Evolutionary conservation across 2,888 invertebrate genomes (phyloP).

Genomic region (Corythucha ciliata): DNA sequence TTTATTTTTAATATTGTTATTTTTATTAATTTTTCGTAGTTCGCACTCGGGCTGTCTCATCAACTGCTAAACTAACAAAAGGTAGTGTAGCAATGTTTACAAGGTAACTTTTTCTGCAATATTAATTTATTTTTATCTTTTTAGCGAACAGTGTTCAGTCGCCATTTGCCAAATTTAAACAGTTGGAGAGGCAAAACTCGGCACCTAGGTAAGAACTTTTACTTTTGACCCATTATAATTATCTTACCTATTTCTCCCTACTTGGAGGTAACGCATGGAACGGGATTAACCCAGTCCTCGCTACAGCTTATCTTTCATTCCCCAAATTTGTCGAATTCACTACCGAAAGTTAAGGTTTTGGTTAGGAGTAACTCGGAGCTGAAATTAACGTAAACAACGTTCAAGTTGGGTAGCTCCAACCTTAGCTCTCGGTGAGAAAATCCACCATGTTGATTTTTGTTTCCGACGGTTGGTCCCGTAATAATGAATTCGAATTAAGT

Average conservation of each 20-base stretch:
- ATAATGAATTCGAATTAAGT: no score
- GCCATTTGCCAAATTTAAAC: constrained; percentile 84
- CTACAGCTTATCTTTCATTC: no score
- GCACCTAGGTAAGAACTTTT: constrained; percentile 62
- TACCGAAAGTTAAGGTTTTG: no score
- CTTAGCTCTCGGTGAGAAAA: no score
- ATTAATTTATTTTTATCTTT: constrained; percentile 29
- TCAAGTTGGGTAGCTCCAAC: no score
- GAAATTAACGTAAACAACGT: no score
- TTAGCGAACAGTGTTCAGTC: constrained; percentile 59
- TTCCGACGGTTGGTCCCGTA: no score
- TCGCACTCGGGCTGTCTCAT: constrained; percentile 37
- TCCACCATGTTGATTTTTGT: no score
- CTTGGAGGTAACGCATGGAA: not conserved
- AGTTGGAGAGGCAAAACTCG: constrained; percentile 80
- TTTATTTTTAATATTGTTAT: not conserved
- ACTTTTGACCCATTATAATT: not conserved
- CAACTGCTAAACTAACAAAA: constrained; percentile 38
- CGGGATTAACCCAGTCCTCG: not conserved
- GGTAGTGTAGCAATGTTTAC: constrained; percentile 30
- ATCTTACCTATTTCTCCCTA: not conserved
- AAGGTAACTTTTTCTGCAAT: not conserved
- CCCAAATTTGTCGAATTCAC: no score
- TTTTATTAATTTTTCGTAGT: constrained; percentile 32
- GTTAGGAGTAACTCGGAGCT: no score